Evolutionary conservation across 2,113 vertebrate genomes (phyloP).

Genomic region (Poeciliopsis occidentalis): DNA sequence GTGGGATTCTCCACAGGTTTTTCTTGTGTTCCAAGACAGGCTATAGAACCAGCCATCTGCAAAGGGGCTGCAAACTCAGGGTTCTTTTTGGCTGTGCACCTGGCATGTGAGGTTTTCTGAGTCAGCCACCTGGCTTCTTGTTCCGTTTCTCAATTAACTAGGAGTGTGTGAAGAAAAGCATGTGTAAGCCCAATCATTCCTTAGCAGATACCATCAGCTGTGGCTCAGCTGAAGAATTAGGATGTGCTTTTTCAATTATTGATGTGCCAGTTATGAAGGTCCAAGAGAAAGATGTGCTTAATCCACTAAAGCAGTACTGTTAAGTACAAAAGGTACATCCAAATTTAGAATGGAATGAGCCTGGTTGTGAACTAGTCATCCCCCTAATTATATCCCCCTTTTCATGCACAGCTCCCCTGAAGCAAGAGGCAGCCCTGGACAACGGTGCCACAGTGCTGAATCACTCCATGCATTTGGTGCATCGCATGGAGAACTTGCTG

Average conservation of each 20-base stretch:
- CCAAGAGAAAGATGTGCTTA: too few relatives aligned
- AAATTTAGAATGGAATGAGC: not conserved
- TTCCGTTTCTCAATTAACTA: constrained; percentile 27
- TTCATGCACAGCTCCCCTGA: constrained; percentile 82
- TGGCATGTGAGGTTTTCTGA: constrained; percentile 50
- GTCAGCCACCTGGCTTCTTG: constrained; percentile 51
- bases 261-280: constrained; percentile 18
- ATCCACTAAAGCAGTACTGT: too few relatives aligned
- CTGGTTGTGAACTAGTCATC: not conserved
- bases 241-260: constrained; percentile 26
- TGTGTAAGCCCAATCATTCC: constrained; percentile 12
- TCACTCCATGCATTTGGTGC: constrained; percentile 89
- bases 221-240: constrained; percentile 15
- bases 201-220: constrained; percentile 22
- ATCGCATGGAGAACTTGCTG: constrained; percentile 88
- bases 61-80: constrained; percentile 36
- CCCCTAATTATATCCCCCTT: not conserved
- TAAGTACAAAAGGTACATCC: not conserved
- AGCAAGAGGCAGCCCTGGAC: constrained; percentile 79
- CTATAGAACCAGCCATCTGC: constrained; percentile 52
- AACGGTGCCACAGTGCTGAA: constrained; percentile 83
- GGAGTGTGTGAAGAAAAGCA: constrained; percentile 21
- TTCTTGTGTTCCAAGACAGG: constrained; percentile 24
- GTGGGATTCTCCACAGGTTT: constrained; percentile 56
- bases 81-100: constrained; percentile 50